Percentiles rank a stretch among this genome's conserved stretches.
These are phyloP conservation scores for Dendrocincla fuliginosa DNA, from an alignment of 2,797 vertebrate species.

Conservation along the genomic window DNA sequence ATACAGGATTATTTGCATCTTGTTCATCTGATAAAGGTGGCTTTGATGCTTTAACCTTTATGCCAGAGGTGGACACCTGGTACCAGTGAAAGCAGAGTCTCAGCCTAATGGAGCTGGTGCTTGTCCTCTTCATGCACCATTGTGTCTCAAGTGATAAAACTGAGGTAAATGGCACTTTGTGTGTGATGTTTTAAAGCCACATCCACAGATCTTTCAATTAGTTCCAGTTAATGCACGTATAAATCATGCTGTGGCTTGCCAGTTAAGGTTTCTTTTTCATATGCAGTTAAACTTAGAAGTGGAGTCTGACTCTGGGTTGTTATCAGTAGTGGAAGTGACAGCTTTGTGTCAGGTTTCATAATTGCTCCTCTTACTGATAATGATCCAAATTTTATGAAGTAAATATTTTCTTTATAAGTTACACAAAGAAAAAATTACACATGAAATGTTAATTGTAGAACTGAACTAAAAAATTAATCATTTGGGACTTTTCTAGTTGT, in stretches of 20 bases:
- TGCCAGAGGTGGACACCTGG: accelerated
- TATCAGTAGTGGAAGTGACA: background rate
- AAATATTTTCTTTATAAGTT: background rate
- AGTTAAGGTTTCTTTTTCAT: background rate
- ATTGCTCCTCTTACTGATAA: background rate
- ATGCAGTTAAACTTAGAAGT: background rate
- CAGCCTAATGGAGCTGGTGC: accelerated
- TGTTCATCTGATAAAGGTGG: background rate
- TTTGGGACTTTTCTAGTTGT: background rate
- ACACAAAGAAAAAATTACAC: background rate
- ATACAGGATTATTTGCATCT: background rate
- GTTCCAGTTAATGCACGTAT: background rate
- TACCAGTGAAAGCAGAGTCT: background rate
- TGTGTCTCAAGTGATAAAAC: background rate
- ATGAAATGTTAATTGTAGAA: background rate
- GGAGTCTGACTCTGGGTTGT: background rate
- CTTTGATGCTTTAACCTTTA: background rate
- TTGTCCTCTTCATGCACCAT: background rate
- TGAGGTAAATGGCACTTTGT: background rate
- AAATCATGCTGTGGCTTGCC: background rate
- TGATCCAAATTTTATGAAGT: background rate
- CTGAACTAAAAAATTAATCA: accelerated
- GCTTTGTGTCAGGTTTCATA: background rate
- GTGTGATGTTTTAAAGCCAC: background rate
- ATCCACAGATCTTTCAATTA: background rate